Percentiles rank a stretch among this genome's conserved stretches.
These are phyloP conservation scores for Nebria ingens DNA, from an alignment of 1,140 invertebrate species.

Conservation along the genomic window DNA sequence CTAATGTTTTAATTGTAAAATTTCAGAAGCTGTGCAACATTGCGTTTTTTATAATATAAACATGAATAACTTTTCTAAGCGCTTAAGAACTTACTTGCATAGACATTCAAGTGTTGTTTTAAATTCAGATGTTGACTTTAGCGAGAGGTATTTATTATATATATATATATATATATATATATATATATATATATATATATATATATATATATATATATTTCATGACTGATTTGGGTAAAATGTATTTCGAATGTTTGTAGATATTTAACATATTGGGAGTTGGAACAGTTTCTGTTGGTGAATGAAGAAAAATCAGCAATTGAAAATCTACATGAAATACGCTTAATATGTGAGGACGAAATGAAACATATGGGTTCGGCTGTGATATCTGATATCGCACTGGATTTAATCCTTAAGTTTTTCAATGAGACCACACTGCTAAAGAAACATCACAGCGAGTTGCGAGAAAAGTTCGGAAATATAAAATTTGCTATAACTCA, in stretches of 20 bases:
- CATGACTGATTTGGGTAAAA: no score
- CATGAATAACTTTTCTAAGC: no score
- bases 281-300: neutral
- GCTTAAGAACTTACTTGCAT: no score
- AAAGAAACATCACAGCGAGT: neutral
- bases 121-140: no score
- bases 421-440: neutral
- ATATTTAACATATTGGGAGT: neutral
- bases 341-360: neutral
- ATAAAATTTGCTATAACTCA: neutral
- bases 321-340: neutral
- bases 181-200: no score
- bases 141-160: no score
- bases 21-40: no score
- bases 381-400: neutral
- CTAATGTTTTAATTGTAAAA: no score
- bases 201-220: conserved; percentile 1
- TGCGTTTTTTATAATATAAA: no score
- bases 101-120: no score
- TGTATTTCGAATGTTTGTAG: neutral
- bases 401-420: neutral
- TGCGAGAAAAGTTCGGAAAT: neutral
- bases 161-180: no score
- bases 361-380: neutral
- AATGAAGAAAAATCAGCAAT: neutral